Evolutionary conservation across 2,888 invertebrate genomes (phyloP).

Genomic region (Aromia moschata): DNA sequence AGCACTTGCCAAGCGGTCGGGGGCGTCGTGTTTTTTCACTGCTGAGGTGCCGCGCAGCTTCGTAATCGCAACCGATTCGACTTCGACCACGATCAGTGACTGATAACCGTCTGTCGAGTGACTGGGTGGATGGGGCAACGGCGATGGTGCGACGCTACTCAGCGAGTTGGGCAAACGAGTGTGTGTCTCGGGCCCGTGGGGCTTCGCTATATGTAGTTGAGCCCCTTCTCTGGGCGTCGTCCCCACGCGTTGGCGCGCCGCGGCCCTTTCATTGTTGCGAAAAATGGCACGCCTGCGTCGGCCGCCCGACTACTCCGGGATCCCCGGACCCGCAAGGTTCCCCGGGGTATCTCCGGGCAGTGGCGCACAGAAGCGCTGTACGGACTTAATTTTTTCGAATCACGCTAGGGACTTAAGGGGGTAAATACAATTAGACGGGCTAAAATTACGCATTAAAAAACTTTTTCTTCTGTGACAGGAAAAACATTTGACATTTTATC

Average conservation of each 20-base stretch:
- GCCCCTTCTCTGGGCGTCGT: constrained; percentile 55
- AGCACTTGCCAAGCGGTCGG: no score
- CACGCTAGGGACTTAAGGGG: no score
- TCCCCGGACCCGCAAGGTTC: constrained; percentile 44
- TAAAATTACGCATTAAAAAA: no score
- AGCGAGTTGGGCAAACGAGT: constrained; percentile 59
- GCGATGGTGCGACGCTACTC: constrained; percentile 49
- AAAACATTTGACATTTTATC: no score
- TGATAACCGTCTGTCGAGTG: constrained; percentile 59
- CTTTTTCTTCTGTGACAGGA: no score
- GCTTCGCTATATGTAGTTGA: constrained; percentile 59
- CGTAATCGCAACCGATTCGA: constrained; percentile 49
- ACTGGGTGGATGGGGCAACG: no score
- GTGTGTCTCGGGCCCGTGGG: constrained; percentile 54
- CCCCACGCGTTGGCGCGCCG: constrained; percentile 67
- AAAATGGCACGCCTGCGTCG: constrained; percentile 72
- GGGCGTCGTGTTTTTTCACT: no score
- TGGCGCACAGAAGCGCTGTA: no score
- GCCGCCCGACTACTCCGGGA: constrained; percentile 60
- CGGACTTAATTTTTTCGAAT: no score
- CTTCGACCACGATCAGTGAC: constrained; percentile 68
- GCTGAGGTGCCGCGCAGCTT: constrained; percentile 62
- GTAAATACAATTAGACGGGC: no score
- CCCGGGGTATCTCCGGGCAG: constrained; percentile 40
- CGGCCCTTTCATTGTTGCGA: constrained; percentile 62